These are phyloP conservation scores for Zootermopsis nevadensis DNA, from an alignment of 2,888 invertebrate species.

Conservation along the genomic window DNA sequence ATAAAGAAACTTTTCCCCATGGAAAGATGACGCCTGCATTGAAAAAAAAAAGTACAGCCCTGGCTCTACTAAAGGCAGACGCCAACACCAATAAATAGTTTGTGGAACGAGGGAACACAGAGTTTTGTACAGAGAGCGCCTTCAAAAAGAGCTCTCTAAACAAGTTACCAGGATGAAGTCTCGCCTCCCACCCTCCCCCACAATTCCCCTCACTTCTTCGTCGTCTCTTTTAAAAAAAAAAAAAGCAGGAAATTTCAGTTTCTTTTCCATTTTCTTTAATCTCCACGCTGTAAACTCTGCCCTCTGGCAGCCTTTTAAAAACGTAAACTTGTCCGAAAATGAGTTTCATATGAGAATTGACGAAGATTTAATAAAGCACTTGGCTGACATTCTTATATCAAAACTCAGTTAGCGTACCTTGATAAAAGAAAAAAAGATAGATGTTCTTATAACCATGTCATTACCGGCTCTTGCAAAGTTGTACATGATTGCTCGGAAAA, in stretches of 20 bases:
- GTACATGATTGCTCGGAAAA: conserved; percentile 48
- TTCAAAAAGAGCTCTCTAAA: conserved; percentile 54
- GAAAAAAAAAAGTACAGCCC: conserved; percentile 17
- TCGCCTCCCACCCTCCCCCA: conserved; percentile 26
- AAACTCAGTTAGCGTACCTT: conserved; percentile 41
- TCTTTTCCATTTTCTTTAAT: conserved; percentile 55
- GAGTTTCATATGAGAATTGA: conserved; percentile 56
- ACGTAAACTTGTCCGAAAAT: conserved; percentile 54
- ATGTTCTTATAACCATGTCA: conserved; percentile 38
- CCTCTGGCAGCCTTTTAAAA: conserved; percentile 54
- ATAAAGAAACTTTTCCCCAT: conserved; percentile 52
- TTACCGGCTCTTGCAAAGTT: conserved; percentile 36
- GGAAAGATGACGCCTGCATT: conserved; percentile 50
- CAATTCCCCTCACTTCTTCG: conserved; percentile 18
- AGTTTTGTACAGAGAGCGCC: conserved; percentile 38
- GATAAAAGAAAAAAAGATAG: conserved; percentile 38
- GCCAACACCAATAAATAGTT: conserved; percentile 50
- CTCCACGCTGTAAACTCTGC: conserved; percentile 53
- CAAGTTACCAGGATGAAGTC: conserved; percentile 54
- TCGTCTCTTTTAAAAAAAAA: conserved; percentile 30
- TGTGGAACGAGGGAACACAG: conserved; percentile 35
- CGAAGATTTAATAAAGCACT: conserved; percentile 54
- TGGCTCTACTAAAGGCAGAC: conserved; percentile 44
- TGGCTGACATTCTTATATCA: conserved; percentile 35
- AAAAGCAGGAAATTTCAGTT: conserved; percentile 54